phyloP scores from a whole-genome alignment of 2,888 invertebrate species.

The Sinohyriopsis cumingii region DNA sequence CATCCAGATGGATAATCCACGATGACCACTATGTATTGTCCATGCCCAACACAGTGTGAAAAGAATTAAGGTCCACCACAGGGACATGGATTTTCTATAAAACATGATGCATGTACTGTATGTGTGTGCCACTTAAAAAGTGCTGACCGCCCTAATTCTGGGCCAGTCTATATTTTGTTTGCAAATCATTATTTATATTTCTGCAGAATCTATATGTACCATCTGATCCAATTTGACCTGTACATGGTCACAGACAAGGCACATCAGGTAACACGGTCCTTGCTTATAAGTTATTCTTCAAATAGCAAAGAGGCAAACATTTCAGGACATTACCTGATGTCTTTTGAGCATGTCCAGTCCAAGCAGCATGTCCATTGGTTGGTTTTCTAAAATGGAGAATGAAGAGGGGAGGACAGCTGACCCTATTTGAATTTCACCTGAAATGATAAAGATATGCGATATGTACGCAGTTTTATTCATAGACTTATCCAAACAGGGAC shows the following conservation, averaged over 20 bases:
- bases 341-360: constrained; percentile 97
- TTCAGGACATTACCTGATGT: constrained; percentile 83
- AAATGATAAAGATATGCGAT: constrained; percentile 10
- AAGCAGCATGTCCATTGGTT: constrained; percentile 98
- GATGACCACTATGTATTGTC: no score
- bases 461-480: background rate
- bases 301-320: background rate
- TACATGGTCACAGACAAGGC: background rate
- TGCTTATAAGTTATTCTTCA: background rate
- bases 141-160: no score
- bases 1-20: no score
- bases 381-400: constrained; percentile 96
- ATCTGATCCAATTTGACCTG: background rate
- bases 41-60: no score
- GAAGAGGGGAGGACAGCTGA: constrained; percentile 94
- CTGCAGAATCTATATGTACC: background rate
- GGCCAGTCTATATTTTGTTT: no score
- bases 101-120: no score
- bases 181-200: no score
- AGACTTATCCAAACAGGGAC: no score
- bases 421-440: constrained; percentile 91
- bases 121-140: no score
- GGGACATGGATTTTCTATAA: no score
- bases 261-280: background rate
- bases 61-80: no score